Evolutionary conservation across 2,113 vertebrate genomes (phyloP).

Genomic region (Anarrhichthys ocellatus): DNA sequence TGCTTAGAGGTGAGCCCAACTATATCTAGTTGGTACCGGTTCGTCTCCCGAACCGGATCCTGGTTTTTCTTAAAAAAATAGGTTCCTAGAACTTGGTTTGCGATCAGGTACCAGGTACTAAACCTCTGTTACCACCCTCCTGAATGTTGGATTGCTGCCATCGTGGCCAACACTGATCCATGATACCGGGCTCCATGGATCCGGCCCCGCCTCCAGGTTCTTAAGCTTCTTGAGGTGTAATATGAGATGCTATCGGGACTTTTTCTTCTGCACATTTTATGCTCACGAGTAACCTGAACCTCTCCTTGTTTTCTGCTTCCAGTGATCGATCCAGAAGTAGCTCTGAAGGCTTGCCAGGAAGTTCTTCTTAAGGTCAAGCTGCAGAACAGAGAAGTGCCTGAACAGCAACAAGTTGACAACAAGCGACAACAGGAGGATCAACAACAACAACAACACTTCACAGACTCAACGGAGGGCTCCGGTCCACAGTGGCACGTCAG

Average conservation of each 20-base stretch:
- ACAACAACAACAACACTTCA: background rate
- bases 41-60: no score
- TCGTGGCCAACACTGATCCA: no score
- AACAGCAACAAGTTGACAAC: constrained; percentile 19
- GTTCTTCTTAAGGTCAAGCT: constrained; percentile 91
- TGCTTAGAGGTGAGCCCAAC: no score
- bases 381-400: constrained; percentile 18
- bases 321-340: constrained; percentile 94
- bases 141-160: no score
- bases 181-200: no score
- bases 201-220: no score
- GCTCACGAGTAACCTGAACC: background rate
- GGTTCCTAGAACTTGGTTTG: no score
- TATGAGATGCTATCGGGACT: background rate
- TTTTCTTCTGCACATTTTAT: background rate
- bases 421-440: background rate
- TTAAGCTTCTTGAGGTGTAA: no score
- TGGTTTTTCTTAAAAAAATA: no score
- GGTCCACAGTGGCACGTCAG: constrained; percentile 32
- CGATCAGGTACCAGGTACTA: no score
- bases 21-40: no score
- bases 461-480: background rate
- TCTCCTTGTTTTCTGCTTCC: constrained; percentile 13
- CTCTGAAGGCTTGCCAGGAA: constrained; percentile 91
- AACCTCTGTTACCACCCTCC: no score